Base-by-base conservation (phyloP, 2,888 invertebrate species). In the Conchocele bisecta region DNA sequence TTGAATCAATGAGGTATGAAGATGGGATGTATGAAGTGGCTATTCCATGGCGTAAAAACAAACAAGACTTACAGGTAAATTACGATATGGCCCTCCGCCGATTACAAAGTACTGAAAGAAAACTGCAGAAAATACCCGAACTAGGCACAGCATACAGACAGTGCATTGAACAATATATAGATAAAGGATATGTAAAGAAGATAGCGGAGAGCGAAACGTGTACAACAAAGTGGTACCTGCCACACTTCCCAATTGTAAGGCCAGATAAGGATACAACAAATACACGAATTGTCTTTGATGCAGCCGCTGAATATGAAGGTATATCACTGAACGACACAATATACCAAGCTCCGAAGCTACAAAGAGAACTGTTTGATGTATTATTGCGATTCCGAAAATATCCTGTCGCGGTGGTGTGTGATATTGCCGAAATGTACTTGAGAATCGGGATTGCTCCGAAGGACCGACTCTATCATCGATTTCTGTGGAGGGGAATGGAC, bases 251-350 rank as follows among this genome's bases (percentile, higher is more conserved):
- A 9, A 46, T 58, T 44, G 2, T 58, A 22, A 26, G 31, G 13
- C 44, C 33, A n/a, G 44, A 58, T 17, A 58, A 58, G 39, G 22
- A 54, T 3, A 64, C 69, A 20, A 67, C 57, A 50, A 68, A 68
- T 39, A 46, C 44, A 28, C 41, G 80, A 22, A 50, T 75, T 11
- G 72, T 79, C 5, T 78, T 75, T 51, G 71, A 79, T 41, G 72
- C 69, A 24, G 67, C 67, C 13, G 68, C 72, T 5, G 59, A 59
- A 31, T 54, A 26, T 46, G 7, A 59, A 6, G 53, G 53, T n/a
- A n/a, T 63, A n/a, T 78, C 61, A 22, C 22, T 78, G 22, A 68
- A 68, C 51, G 63, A 70, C 39, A 22, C 35, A 17, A 63, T 68
- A 39, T 24, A 59, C 17, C 59, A 48, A 35, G 75, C 74, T 20